phyloP scores from a whole-genome alignment of 2,797 vertebrate genomes.

The Acanthurus lineatus region DNA sequence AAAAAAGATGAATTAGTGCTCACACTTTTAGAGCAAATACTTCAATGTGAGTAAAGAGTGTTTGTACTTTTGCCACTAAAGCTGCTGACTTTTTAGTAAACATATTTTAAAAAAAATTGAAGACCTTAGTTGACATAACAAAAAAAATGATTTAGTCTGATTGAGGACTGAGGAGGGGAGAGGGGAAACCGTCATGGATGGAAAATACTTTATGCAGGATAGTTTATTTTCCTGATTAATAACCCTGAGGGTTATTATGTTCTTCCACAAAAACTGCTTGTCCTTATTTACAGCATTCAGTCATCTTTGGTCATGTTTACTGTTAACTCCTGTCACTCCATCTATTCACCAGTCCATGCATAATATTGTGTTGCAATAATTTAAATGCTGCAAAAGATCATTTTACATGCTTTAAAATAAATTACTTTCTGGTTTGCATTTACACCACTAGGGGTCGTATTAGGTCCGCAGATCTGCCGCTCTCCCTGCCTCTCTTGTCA shows the following conservation, averaged over 20 bases:
- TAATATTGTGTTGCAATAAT: no score
- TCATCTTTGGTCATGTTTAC: neutral
- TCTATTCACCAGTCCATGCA: neutral
- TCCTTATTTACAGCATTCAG: neutral
- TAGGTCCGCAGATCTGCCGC: slow-evolving; percentile 56
- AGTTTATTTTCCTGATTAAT: neutral
- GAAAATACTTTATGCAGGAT: no score
- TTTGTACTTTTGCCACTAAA: no score
- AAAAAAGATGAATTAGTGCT: no score
- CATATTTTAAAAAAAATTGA: neutral
- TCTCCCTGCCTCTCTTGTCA: neutral
- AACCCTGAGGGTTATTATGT: neutral
- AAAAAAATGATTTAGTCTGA: neutral
- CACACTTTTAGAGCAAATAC: no score
- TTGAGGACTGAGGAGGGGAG: neutral
- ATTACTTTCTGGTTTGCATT: neutral
- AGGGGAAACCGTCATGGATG: neutral
- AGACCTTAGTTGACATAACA: no score
- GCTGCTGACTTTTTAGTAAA: no score
- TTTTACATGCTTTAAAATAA: neutral
- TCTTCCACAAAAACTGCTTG: neutral
- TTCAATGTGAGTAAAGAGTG: no score
- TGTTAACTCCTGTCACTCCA: neutral
- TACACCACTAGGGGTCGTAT: slow-evolving; percentile 81
- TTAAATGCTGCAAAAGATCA: neutral